These are phyloP conservation scores for Rousettus madagascariensis DNA, from an alignment of 2,797 vertebrate genomes.

Conservation along the genomic window DNA sequence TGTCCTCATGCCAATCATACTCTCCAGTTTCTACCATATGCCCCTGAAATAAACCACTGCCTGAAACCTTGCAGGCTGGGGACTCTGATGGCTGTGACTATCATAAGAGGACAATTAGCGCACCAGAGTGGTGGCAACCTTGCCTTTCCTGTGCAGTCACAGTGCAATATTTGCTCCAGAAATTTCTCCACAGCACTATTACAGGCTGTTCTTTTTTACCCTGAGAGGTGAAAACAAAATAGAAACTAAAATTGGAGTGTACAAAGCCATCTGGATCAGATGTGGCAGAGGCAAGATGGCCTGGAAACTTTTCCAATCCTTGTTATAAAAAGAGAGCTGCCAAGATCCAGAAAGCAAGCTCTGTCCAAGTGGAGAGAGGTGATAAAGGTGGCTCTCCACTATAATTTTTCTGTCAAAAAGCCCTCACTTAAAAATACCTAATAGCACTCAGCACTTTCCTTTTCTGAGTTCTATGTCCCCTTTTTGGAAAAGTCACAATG, in stretches of 20 bases:
- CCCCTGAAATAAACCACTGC: slow-evolving; percentile 78
- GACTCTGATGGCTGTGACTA: slow-evolving; percentile 65
- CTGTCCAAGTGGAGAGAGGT: background rate
- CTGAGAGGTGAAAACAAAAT: slow-evolving; percentile 78
- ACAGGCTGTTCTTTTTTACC: slow-evolving; percentile 77
- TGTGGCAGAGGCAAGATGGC: slow-evolving; percentile 5
- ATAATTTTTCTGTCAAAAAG: slow-evolving; percentile 36
- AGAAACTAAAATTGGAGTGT: slow-evolving; percentile 67
- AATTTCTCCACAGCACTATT: slow-evolving; percentile 63
- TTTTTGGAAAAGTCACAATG: background rate
- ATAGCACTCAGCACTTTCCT: background rate
- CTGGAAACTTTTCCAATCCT: slow-evolving; percentile 51
- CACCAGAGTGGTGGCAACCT: slow-evolving; percentile 34
- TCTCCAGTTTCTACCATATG: slow-evolving; percentile 75
- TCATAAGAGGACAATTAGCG: slow-evolving; percentile 79
- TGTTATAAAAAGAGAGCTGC: background rate
- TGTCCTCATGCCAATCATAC: background rate
- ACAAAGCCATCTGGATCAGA: slow-evolving; percentile 63
- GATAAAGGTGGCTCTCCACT: background rate
- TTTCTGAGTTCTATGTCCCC: background rate
- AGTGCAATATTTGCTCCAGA: slow-evolving; percentile 71
- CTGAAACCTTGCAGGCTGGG: slow-evolving; percentile 66
- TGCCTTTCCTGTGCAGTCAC: slow-evolving; percentile 72
- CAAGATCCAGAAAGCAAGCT: slow-evolving; percentile 23
- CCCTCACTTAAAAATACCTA: background rate